phyloP scores from a whole-genome alignment of 2,797 vertebrate species.

The Galagoides demidoff region DNA sequence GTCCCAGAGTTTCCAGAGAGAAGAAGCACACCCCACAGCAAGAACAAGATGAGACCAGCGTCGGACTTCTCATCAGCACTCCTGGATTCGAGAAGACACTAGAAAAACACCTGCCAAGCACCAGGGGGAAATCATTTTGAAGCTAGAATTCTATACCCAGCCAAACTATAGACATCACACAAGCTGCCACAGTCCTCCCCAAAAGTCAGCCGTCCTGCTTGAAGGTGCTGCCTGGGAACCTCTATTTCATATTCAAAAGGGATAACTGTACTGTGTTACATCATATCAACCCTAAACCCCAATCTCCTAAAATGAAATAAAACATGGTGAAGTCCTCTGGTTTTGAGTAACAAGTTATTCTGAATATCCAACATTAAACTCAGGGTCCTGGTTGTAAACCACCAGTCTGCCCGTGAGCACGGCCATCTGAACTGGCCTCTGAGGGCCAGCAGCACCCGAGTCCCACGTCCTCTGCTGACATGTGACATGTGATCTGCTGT shows the following conservation, averaged over 20 bases:
- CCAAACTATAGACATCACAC: too few species aligned
- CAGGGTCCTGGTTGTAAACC: rapidly evolving
- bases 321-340: neutral
- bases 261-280: too few species aligned
- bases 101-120: rapidly evolving
- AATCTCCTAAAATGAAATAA: neutral
- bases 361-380: rapidly evolving
- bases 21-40: neutral
- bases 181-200: rapidly evolving
- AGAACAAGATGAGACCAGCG: neutral
- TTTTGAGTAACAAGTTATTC: rapidly evolving
- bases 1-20: neutral
- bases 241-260: neutral
- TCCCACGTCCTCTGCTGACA: too few species aligned
- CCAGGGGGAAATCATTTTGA: neutral
- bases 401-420: rapidly evolving
- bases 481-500: rapidly evolving
- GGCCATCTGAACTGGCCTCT: rapidly evolving
- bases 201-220: too few species aligned
- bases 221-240: neutral
- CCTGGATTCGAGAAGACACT: neutral
- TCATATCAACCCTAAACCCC: neutral
- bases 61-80: too few species aligned
- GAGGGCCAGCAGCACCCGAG: rapidly evolving
- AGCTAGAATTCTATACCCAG: neutral